These are phyloP conservation scores for Microvelia longipes DNA, from an alignment of 1,140 invertebrate genomes.

Conservation along the genomic window DNA sequence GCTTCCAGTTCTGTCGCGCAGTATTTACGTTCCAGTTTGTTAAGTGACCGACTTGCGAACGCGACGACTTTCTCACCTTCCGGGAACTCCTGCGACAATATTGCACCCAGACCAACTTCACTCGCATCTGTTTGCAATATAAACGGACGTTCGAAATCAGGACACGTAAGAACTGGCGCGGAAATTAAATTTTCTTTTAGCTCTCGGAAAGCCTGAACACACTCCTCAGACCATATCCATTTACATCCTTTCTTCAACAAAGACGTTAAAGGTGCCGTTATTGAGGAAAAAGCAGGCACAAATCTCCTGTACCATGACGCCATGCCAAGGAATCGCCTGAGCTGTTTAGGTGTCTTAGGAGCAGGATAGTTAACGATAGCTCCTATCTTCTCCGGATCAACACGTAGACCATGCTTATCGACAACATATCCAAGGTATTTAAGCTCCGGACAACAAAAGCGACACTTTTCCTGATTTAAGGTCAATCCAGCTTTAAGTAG, in stretches of 20 bases:
- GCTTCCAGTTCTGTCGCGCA: conserved; percentile 32
- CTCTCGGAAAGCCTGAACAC: no score
- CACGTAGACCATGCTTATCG: neutral
- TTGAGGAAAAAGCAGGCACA: no score
- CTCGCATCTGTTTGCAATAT: no score
- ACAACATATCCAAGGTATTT: conserved; percentile 16
- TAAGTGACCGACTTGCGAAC: conserved; percentile 31
- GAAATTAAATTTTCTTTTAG: no score
- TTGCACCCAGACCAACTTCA: neutral
- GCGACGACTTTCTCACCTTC: conserved; percentile 17
- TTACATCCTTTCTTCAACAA: no score
- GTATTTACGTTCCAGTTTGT: conserved; percentile 30
- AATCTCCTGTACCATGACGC: conserved; percentile 24
- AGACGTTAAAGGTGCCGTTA: no score
- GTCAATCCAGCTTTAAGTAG: neutral
- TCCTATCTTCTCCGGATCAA: conserved; percentile 13
- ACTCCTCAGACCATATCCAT: conserved; percentile 10
- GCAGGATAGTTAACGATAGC: conserved; percentile 24
- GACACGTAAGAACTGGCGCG: conserved; percentile 18
- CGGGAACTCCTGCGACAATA: neutral
- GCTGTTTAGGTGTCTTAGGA: conserved; percentile 18
- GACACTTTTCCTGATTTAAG: neutral
- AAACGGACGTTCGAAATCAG: conserved; percentile 19
- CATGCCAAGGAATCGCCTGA: conserved; percentile 23
- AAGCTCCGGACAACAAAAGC: neutral